phyloP scores from a whole-genome alignment of 2,888 invertebrate species.

The Stegana nigrithorax region DNA sequence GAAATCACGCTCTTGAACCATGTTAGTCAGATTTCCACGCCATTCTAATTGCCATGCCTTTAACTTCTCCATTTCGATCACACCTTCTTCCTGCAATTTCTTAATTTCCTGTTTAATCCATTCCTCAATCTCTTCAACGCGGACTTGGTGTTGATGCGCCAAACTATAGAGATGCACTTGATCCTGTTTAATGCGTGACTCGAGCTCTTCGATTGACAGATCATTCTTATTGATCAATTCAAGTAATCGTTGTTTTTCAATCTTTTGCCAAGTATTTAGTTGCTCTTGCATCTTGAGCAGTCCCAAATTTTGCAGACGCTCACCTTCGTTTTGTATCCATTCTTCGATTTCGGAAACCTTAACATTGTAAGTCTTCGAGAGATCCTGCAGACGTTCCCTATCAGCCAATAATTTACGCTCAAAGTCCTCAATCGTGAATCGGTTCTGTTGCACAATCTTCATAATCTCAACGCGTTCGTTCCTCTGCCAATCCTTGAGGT shows the following conservation, averaged over 20 bases:
- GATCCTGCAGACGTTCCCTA: conserved; percentile 54
- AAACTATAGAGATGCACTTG: conserved; percentile 59
- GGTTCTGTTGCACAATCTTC: conserved; percentile 57
- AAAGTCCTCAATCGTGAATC: conserved; percentile 62
- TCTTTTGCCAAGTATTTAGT: conserved; percentile 63
- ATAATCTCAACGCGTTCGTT: conserved; percentile 57
- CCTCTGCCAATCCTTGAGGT: conserved; percentile 64
- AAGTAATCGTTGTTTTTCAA: conserved; percentile 58
- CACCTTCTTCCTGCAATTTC: conserved; percentile 57
- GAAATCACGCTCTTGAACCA: conserved; percentile 62
- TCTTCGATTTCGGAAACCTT: conserved; percentile 61
- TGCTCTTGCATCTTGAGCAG: conserved; percentile 57
- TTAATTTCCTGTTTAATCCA: conserved; percentile 64
- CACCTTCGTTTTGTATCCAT: conserved; percentile 63
- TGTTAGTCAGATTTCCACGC: conserved; percentile 58
- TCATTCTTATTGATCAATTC: conserved; percentile 58
- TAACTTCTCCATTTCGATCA: conserved; percentile 57
- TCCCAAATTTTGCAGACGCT: conserved; percentile 60
- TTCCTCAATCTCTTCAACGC: conserved; percentile 64
- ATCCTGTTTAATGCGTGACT: conserved; percentile 56
- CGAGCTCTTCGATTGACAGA: conserved; percentile 61
- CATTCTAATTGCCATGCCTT: conserved; percentile 64
- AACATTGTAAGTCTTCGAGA: conserved; percentile 62
- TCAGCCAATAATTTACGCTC: conserved; percentile 58
- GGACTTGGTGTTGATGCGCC: conserved; percentile 63